Evolutionary conservation across 92 coral and sea anemone genomes (phyloP).

Genomic region (Montipora capitata): DNA sequence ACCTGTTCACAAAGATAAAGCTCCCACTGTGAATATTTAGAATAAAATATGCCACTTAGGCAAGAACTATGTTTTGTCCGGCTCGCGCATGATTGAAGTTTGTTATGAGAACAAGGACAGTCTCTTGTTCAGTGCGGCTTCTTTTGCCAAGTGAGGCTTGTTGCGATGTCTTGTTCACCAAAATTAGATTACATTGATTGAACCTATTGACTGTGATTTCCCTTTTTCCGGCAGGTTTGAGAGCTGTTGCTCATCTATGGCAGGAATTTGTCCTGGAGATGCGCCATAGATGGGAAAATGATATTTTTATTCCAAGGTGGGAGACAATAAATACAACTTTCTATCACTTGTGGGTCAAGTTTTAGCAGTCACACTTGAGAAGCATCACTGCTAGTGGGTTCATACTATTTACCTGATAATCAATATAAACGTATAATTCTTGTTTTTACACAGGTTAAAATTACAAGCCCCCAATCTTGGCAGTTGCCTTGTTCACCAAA

Average conservation of each 20-base stretch:
- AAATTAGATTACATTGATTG: no score
- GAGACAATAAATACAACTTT: not conserved
- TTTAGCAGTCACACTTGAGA: no score
- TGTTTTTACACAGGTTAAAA: slow-evolving; percentile 71
- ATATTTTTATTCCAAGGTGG: slow-evolving; percentile 93
- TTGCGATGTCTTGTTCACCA: no score
- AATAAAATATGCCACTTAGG: no score
- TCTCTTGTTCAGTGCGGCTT: no score
- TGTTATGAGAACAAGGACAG: no score
- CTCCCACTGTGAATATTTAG: not conserved
- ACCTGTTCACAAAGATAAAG: no score
- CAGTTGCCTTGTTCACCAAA: slow-evolving; percentile 95
- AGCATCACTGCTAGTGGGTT: no score
- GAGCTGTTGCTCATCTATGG: slow-evolving; percentile 99
- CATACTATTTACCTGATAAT: no score
- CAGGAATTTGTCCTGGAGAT: slow-evolving; percentile 98
- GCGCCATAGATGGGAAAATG: slow-evolving; percentile 99
- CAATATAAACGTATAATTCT: not conserved
- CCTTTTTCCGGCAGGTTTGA: slow-evolving; percentile 73
- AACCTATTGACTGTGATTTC: not conserved
- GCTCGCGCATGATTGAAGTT: no score
- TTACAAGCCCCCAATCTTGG: slow-evolving; percentile 94
- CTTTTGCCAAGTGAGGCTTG: no score
- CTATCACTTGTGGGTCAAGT: not conserved
- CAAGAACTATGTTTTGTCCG: no score